These are phyloP conservation scores for Xestobium rufovillosum DNA, from an alignment of 2,888 invertebrate species.

Conservation along the genomic window DNA sequence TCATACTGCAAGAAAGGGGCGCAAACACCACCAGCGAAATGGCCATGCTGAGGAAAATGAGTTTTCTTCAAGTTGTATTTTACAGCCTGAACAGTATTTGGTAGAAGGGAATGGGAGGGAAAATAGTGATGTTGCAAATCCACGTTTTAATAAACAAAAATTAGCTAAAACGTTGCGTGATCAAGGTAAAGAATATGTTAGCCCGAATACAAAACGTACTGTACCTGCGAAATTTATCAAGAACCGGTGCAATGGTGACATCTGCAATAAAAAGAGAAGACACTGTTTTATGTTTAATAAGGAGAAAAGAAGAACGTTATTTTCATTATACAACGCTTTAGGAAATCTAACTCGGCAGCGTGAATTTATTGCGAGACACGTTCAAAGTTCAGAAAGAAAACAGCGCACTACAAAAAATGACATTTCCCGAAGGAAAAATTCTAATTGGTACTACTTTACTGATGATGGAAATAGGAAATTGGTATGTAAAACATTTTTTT, in stretches of 20 bases:
- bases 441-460: constrained; percentile 12
- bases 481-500: constrained; percentile 16
- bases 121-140: too few relatives aligned
- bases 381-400: constrained; percentile 7
- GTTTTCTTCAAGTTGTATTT: too few relatives aligned
- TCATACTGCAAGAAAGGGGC: too few relatives aligned
- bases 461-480: background rate
- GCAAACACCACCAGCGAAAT: too few relatives aligned
- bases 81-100: too few relatives aligned
- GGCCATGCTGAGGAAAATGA: too few relatives aligned
- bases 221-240: constrained; percentile 13
- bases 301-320: constrained; percentile 10
- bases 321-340: constrained; percentile 11
- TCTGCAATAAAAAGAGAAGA: constrained; percentile 13
- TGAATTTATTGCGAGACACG: constrained; percentile 16
- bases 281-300: constrained; percentile 11
- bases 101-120: too few relatives aligned
- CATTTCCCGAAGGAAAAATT: constrained; percentile 12
- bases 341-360: constrained; percentile 13
- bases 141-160: constrained; percentile 13
- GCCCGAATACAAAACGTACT: constrained; percentile 9
- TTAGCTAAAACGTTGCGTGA: constrained; percentile 13
- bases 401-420: constrained; percentile 14
- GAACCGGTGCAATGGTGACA: constrained; percentile 10
- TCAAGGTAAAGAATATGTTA: constrained; percentile 15